A percentile compares a stretch with the other conserved stretches of the same genome.
Evolutionary conservation across 2,888 invertebrate genomes (phyloP).

Genomic region (Cheilosia pagana): DNA sequence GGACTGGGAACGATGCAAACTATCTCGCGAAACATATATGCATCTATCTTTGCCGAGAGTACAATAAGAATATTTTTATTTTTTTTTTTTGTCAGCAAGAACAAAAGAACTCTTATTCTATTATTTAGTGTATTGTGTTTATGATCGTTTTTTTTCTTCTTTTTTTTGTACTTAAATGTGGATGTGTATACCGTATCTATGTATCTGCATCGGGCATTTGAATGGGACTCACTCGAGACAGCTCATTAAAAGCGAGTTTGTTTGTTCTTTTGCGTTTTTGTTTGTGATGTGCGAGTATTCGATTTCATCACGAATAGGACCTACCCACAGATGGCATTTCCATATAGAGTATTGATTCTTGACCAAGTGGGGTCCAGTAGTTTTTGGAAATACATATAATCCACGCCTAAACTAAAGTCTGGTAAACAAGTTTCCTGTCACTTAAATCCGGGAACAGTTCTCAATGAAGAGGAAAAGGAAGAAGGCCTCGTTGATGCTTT

Average conservation of each 20-base stretch:
- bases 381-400: no score
- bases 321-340: no score
- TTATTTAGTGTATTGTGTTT: slow-evolving; percentile 34
- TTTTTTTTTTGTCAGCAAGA: not conserved
- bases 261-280: not conserved
- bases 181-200: not conserved
- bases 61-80: slow-evolving; percentile 30
- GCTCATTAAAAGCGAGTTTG: not conserved
- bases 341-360: no score
- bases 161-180: not conserved
- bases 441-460: no score
- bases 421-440: no score
- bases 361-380: no score
- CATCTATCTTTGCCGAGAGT: not conserved
- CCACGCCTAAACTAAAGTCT: no score
- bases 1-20: slow-evolving; percentile 28
- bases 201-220: not conserved
- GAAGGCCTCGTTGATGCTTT: no score
- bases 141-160: not conserved
- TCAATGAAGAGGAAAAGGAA: no score
- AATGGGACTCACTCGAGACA: slow-evolving; percentile 1
- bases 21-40: slow-evolving; percentile 11
- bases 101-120: slow-evolving; percentile 43
- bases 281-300: no score
- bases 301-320: no score